Conservation (phyloP, 2,797 vertebrate species). For the Trachurus trachurus region DNA sequence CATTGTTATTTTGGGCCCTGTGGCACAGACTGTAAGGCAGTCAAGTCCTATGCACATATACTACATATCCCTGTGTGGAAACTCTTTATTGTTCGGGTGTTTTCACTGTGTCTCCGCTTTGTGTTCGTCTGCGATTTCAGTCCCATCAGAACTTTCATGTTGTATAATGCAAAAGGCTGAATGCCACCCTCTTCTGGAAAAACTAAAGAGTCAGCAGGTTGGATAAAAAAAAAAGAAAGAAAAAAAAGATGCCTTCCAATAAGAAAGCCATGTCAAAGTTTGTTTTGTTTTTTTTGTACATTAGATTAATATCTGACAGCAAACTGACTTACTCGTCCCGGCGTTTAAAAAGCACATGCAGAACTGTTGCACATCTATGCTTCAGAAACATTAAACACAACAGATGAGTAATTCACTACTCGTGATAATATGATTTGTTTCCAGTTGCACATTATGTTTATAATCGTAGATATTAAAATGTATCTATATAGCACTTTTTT, state of each 20-base stretch:
- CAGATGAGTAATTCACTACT: conserved; percentile 67
- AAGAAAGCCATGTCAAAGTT: conserved; percentile 57
- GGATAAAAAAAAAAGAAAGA: conserved; percentile 47
- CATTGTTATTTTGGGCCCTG: conserved; percentile 74
- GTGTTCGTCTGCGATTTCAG: conserved; percentile 26
- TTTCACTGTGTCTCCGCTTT: conserved; percentile 36
- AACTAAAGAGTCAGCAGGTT: conserved; percentile 61
- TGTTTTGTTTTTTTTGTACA: conserved; percentile 42
- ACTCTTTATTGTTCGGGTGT: conserved; percentile 59
- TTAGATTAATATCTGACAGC: conserved; percentile 59
- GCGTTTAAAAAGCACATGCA: conserved; percentile 81
- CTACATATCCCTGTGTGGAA: conserved; percentile 73
- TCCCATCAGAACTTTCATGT: conserved; percentile 37
- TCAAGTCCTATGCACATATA: conserved; percentile 79
- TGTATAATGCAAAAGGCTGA: conserved; percentile 72
- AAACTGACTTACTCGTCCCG: conserved; percentile 55
- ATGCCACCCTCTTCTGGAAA: conserved; percentile 56
- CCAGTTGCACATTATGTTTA: conserved; percentile 57
- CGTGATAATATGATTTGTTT: conserved; percentile 61
- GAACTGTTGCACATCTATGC: conserved; percentile 73
- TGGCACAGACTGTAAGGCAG: conserved; percentile 81
- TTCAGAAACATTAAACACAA: conserved; percentile 73
- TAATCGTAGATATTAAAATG: conserved; percentile 53
- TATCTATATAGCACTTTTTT: conserved; percentile 61
- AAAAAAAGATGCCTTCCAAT: conserved; percentile 50